phyloP scores from a whole-genome alignment of 2,797 vertebrate genomes.

The Syngnathus acus region DNA sequence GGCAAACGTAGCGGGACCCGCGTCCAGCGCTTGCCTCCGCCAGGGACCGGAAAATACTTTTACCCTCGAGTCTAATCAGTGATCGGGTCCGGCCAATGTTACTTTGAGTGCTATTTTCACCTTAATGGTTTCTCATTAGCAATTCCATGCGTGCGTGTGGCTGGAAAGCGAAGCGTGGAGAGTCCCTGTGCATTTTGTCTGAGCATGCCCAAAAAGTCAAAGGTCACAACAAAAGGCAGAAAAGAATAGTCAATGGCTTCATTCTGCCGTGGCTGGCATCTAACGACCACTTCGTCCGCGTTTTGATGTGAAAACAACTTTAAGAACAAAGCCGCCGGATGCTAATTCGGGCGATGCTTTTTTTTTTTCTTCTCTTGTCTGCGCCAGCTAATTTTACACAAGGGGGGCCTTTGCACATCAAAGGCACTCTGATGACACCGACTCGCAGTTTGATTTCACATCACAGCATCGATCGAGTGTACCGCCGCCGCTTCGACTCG shows the following conservation, averaged over 20 bases:
- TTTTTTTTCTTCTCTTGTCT: conserved; percentile 24
- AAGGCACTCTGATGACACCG: conserved; percentile 32
- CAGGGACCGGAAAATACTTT: conserved; percentile 3
- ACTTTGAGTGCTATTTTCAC: not conserved
- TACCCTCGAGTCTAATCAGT: not conserved
- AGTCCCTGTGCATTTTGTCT: no score
- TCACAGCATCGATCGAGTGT: conserved; percentile 21
- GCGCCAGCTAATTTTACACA: conserved; percentile 57
- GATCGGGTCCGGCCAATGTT: not conserved
- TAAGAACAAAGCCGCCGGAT: conserved; percentile 48
- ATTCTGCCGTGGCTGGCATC: not conserved
- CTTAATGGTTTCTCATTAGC: not conserved
- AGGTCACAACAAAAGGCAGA: not conserved
- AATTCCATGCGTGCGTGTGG: no score
- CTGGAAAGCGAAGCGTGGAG: no score
- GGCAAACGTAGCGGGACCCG: conserved; percentile 64
- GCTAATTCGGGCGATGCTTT: conserved; percentile 50
- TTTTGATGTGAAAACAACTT: conserved; percentile 50
- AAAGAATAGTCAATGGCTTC: not conserved
- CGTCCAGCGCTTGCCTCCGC: conserved; percentile 48
- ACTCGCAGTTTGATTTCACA: conserved; percentile 22
- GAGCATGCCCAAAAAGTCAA: no score
- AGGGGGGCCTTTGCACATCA: conserved; percentile 37
- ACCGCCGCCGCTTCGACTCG: conserved; percentile 13
- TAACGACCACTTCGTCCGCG: conserved; percentile 22